Base-by-base conservation (phyloP, 1,140 invertebrate genomes). In the Achatina immaculata region DNA sequence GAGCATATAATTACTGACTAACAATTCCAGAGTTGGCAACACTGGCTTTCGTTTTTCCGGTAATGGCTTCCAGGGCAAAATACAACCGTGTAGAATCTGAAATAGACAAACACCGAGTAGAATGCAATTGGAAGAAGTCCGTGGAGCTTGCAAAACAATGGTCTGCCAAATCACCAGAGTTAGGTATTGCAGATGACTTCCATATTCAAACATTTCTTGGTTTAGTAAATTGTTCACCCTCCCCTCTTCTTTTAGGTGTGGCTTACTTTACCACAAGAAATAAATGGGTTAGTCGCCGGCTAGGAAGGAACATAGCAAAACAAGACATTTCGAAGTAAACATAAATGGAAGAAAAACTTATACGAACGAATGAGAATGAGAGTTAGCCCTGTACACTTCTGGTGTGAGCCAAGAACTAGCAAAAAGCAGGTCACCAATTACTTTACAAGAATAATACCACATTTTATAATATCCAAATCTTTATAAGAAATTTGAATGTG, bases 111-210 rank as follows among this genome's bases (percentile, higher is more conserved):
- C 43, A 24, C 43, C 55, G 75, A 9, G 75, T 34, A 42, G 75
- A 78, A 31, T 65, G 75, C 62, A 65, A 66, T 36, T 78, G 75
- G 75, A 78, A 78, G 45, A 78, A 78, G 28, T 36, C 75, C 1
- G n/a, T 78, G 9, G 75, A 78, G 31, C 36, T 78, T 14, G 75
- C 75, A 38, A 65, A 78, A 51, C 75, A 78, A 66, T 31, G 19
- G 1, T 24, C 75, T 11, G 9, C 28, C 2, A 78, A 78, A 43
- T 40, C 58, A 2, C 16, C 75, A 66, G 75, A 78, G 14, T n/a
- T 78, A 31, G 75, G 75, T 78, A 48, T 51, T 21, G 6, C n/a
- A 24, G 6, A 14, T 38, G 21, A 71, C 34, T 14, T 7, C 11
- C 40, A 71, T 42, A 14, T 14, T 36, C 6, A 40, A 16, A 36